phyloP scores from a whole-genome alignment of 2,888 invertebrate species.

The Agrochola circellaris region DNA sequence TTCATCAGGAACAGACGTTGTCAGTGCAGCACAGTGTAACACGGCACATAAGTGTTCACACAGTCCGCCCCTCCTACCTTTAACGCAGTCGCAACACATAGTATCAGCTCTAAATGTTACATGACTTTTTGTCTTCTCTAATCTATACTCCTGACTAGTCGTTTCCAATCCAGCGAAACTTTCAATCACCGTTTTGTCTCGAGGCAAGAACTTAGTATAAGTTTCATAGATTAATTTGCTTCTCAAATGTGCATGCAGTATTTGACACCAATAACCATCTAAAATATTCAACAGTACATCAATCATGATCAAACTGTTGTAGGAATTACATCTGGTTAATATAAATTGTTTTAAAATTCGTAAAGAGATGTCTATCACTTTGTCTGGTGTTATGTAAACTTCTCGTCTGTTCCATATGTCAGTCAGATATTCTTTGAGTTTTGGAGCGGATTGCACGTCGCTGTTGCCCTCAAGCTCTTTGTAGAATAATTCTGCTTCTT shows the following conservation, averaged over 20 bases:
- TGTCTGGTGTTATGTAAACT: constrained; percentile 31
- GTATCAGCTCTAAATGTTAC: constrained; percentile 67
- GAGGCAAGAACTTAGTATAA: constrained; percentile 46
- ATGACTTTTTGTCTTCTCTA: constrained; percentile 17
- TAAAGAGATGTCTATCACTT: constrained; percentile 46
- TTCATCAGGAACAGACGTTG: constrained; percentile 29
- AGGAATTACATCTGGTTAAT: constrained; percentile 62
- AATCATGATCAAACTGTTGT: constrained; percentile 66
- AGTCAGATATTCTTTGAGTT: constrained; percentile 41
- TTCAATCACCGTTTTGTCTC: constrained; percentile 28
- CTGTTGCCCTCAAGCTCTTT: constrained; percentile 26
- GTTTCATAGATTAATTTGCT: constrained; percentile 40
- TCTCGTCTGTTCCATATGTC: constrained; percentile 42
- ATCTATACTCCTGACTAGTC: constrained; percentile 16
- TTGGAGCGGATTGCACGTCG: constrained; percentile 11
- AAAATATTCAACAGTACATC: constrained; percentile 71
- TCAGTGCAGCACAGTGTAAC: constrained; percentile 55
- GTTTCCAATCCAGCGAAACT: constrained; percentile 11
- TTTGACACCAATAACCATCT: constrained; percentile 67
- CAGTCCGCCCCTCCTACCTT: constrained; percentile 65
- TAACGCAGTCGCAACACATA: constrained; percentile 70
- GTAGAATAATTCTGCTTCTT: constrained; percentile 36
- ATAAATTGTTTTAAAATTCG: constrained; percentile 55
- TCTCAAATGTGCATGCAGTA: constrained; percentile 62
- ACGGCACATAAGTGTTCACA: constrained; percentile 72